Evolutionary conservation across 2,113 vertebrate species (phyloP), one percentile per base, ranked within the genome.

Genomic region (Fregetta grallaria): DNA sequence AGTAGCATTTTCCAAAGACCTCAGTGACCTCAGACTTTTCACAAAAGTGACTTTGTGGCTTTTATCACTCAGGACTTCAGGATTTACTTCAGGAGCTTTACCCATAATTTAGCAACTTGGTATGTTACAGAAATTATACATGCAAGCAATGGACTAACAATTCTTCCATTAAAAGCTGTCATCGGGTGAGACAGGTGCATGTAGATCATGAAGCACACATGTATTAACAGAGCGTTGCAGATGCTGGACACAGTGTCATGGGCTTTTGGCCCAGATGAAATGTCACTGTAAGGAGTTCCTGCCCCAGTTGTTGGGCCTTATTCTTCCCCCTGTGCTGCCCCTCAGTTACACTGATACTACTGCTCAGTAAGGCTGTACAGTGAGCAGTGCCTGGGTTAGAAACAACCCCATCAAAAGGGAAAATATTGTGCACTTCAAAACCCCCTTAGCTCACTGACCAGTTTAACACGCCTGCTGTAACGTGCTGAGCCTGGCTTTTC

Each of bases 141-240:
- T 45, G 13, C 27, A 58, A 44, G 23, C 44, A 86, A 53, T 15
- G 5, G 12, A 75, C 25, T 47, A 88, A 70, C 11, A 73, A 55
- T 42, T 84, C 8, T 18, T 65, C 21, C 8, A 5, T 55, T 58
- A 49, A 70, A 88, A 88, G 13, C 21, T 52, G 10, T 32, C 18
- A 22, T 32, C 8, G 3, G 9, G 42, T 71, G 78, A 70, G 45
- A 32, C 11, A 61, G 45, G 15, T n/a, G 18, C 34, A 49, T 5
- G 11, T 34, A 36, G 23, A 8, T 10, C 29, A 12, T 4, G 10
- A 40, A 30, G 55, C 3, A 59, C 22, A 38, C 0, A 0, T 13
- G 4, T 63, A 23, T 22, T 56, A 38, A 58, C 3, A 65, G 25
- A 50, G 11, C 15, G 93, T 82, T 38, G 8, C 5, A 67, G 23